A percentile compares a stretch with the other conserved stretches of the same genome.
These are phyloP conservation scores for Argopecten irradians DNA, from an alignment of 1,140 invertebrate species.

Conservation along the genomic window DNA sequence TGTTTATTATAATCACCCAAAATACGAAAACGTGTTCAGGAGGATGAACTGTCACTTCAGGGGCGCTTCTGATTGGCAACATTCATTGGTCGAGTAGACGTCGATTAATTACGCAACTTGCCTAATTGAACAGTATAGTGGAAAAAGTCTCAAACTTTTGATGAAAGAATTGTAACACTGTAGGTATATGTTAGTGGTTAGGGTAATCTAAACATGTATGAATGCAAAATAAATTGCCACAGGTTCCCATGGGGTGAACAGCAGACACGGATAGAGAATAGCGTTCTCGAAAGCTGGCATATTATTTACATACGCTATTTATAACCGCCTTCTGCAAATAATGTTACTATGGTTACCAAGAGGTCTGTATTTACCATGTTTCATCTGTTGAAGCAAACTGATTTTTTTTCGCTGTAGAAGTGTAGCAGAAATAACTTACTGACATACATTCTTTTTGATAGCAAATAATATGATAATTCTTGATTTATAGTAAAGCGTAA, in stretches of 20 bases:
- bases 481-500: no score
- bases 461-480: neutral
- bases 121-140: no score
- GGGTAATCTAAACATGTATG: neutral
- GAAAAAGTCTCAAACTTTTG: neutral
- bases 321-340: constrained; percentile 21
- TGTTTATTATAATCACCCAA: constrained; percentile 18
- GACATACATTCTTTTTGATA: neutral
- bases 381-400: neutral
- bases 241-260: neutral
- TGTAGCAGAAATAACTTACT: neutral
- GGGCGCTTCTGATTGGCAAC: neutral
- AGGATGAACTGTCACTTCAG: neutral
- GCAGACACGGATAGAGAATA: neutral
- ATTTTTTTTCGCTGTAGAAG: neutral
- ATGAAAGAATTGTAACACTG: neutral
- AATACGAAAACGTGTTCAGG: neutral
- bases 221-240: neutral
- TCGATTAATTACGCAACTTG: neutral
- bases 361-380: constrained; percentile 21
- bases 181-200: neutral
- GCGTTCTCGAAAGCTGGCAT: neutral
- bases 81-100: neutral
- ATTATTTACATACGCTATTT: constrained; percentile 1
- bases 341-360: constrained; percentile 8